These are phyloP conservation scores for Thamnaconus septentrionalis DNA, from an alignment of 2,113 vertebrate genomes.

Conservation along the genomic window DNA sequence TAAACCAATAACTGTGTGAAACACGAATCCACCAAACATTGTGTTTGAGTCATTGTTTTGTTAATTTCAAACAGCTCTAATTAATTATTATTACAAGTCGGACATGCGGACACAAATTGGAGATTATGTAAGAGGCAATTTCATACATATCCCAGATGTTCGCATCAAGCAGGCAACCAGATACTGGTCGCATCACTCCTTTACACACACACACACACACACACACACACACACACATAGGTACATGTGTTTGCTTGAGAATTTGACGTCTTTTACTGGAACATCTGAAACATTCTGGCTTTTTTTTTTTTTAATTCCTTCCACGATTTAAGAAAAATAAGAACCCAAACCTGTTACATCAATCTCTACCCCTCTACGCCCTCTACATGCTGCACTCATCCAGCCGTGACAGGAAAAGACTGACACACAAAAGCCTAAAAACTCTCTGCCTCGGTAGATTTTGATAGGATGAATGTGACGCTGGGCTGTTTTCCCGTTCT, in stretches of 20 bases:
- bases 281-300: conserved; percentile 46
- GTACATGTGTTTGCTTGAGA: conserved; percentile 3
- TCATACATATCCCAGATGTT: conserved; percentile 14
- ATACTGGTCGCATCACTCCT: conserved; percentile 3
- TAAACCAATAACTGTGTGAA: neutral
- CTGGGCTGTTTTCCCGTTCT: conserved; percentile 65
- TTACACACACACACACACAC: neutral
- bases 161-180: conserved; percentile 13
- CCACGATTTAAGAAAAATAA: conserved; percentile 34
- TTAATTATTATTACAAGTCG: too few relatives aligned
- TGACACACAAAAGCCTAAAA: conserved; percentile 75
- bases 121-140: neutral
- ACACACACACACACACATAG: neutral
- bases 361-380: conserved; percentile 65
- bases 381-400: conserved; percentile 62
- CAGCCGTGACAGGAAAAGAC: conserved; percentile 69
- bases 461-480: conserved; percentile 72
- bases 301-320: conserved; percentile 32
- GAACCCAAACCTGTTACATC: conserved; percentile 66
- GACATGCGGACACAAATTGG: conserved; percentile 5
- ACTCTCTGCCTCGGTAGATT: conserved; percentile 64
- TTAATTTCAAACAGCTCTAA: neutral
- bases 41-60: conserved; percentile 1
- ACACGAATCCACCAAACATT: neutral
- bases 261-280: conserved; percentile 28